Base-by-base conservation (phyloP, 2,113 vertebrate genomes). In the Austrofundulus limnaeus region DNA sequence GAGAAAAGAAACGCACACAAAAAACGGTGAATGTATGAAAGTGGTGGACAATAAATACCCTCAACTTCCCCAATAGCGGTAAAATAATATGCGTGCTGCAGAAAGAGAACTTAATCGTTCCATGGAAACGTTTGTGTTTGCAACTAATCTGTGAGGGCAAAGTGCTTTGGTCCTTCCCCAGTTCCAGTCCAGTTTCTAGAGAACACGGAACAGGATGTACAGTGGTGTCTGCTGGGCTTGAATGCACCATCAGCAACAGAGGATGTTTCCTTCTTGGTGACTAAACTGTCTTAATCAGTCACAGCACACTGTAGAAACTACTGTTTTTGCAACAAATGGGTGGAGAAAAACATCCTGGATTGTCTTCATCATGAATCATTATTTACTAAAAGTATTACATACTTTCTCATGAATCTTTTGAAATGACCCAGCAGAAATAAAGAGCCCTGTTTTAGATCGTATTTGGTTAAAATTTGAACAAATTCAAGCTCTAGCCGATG, bases 111-210 rank as follows among this genome's bases (percentile, higher is more conserved):
- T 31, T 49, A 66, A 72, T 49, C 61, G 72, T 58, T 70, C 74
- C 69, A 74, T 71, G 53, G 79, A 69, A 79, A 85, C 66, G 13
- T 61, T 75, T 62, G 17, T 15, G 17, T 51, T 39, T 66, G 50
- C 1, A 8, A 23, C 53, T 81, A 76, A 85, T 82, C 74, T 61
- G 59, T 2, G 1, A 59, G 74, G 58, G 82, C 73, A 72, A 70
- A 66, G 51, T 6, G 7, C 51, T 73, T 28, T 51, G 21, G 72
- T 61, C 53, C 39, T 50, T 53, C 50, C 42, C 47, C 12, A 50
- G 75, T 71, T 68, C 57, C 65, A 39, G 43, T 5, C 39, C 50
- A 50, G 11, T 75, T 57, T 51, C 46, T 41, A 21, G 41, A 49
- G 20, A 31, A 37, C 17, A 31, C 59, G 38, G 52, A 75, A 80